Evolutionary conservation across 2,888 invertebrate genomes (phyloP).

Genomic region (Agonum fuliginosum): DNA sequence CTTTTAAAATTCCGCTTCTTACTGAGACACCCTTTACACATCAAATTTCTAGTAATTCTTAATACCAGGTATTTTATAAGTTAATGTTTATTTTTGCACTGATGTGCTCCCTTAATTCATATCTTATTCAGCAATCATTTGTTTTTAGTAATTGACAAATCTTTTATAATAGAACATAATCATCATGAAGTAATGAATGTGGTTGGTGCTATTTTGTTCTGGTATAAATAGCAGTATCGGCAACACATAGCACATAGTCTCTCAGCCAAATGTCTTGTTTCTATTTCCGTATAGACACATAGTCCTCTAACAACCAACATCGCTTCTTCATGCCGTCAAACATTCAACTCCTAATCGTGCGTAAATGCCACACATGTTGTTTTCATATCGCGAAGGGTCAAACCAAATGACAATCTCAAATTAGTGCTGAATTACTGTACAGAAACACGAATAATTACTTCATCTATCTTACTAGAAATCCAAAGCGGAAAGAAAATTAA

Average conservation of each 20-base stretch:
- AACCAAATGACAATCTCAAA: not conserved
- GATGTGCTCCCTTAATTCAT: too few relatives aligned
- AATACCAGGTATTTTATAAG: too few relatives aligned
- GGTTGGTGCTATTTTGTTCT: not conserved
- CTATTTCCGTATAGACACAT: not conserved
- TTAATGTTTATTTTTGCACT: too few relatives aligned
- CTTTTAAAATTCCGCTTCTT: too few relatives aligned
- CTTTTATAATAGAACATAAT: too few relatives aligned
- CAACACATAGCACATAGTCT: not conserved
- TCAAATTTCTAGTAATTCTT: too few relatives aligned
- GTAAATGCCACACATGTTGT: constrained; percentile 2
- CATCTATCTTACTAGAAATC: not conserved
- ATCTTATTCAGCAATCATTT: too few relatives aligned
- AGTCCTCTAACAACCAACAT: not conserved
- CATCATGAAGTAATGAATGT: not conserved
- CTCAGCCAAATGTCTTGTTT: not conserved
- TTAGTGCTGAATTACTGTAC: not conserved
- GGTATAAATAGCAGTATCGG: constrained; percentile 1
- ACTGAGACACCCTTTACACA: too few relatives aligned
- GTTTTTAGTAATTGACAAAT: too few relatives aligned
- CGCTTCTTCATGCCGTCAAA: not conserved
- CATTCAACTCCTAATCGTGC: not conserved
- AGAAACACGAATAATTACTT: not conserved
- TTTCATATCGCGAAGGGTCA: not conserved
- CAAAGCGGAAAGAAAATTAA: not conserved